These are phyloP conservation scores for Acanthoscelides obtectus DNA, from an alignment of 2,888 invertebrate species.

Conservation along the genomic window DNA sequence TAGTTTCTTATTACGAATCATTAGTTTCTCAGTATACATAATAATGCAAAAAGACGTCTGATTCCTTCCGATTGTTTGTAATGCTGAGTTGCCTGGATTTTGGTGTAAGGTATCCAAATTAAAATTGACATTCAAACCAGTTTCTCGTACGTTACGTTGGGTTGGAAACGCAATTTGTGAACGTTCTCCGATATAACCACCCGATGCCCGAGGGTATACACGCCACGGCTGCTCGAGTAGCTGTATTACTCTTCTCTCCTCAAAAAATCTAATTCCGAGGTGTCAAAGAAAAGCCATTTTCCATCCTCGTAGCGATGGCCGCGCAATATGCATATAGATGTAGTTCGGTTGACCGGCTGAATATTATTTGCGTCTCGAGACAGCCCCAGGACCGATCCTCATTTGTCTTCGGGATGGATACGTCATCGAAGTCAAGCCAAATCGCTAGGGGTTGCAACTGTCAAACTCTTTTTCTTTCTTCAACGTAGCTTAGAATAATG, in stretches of 20 bases:
- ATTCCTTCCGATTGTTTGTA: too few relatives aligned
- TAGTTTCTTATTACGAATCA: too few relatives aligned
- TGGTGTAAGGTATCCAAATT: neutral
- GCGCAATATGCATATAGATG: conserved; percentile 44
- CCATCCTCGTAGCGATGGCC: conserved; percentile 44
- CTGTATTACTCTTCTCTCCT: conserved; percentile 36
- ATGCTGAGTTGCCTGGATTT: too few relatives aligned
- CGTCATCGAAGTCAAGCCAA: neutral
- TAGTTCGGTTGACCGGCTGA: conserved; percentile 16
- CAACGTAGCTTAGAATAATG: too few relatives aligned
- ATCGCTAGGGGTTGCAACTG: neutral
- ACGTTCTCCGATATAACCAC: conserved; percentile 41
- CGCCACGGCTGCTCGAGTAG: conserved; percentile 31
- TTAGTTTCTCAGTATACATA: too few relatives aligned
- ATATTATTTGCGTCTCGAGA: neutral
- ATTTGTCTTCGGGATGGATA: neutral
- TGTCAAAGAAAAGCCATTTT: conserved; percentile 52
- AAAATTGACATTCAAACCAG: neutral
- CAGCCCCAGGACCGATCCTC: neutral
- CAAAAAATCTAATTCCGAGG: conserved; percentile 51
- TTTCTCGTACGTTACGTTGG: neutral
- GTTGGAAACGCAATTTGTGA: neutral
- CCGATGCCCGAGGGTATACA: conserved; percentile 39
- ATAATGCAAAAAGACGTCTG: too few relatives aligned
- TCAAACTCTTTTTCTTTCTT: too few relatives aligned